These are phyloP conservation scores for Kryptolebias marmoratus DNA, from an alignment of 2,113 vertebrate species.

Conservation along the genomic window DNA sequence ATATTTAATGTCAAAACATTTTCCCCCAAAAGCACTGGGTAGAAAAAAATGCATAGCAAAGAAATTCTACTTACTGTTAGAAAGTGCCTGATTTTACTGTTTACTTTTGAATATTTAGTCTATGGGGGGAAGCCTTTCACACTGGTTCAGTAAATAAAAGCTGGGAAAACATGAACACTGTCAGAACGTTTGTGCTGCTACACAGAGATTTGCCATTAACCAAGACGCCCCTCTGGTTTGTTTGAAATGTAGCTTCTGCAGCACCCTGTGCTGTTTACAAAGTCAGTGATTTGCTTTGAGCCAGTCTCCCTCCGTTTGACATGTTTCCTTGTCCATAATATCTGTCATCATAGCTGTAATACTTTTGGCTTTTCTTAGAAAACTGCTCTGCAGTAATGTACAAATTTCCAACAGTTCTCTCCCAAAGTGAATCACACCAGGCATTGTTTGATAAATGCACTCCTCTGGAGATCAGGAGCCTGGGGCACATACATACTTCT, in stretches of 20 bases:
- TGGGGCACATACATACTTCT: slow-evolving; percentile 49
- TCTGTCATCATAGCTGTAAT: slow-evolving; percentile 29
- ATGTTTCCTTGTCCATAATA: slow-evolving; percentile 22
- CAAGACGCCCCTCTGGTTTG: slow-evolving; percentile 18
- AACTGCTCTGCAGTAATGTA: slow-evolving; percentile 28
- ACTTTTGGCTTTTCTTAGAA: slow-evolving; percentile 7
- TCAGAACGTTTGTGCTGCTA: slow-evolving; percentile 19
- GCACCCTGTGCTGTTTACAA: slow-evolving; percentile 23
- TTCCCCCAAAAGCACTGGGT: slow-evolving; percentile 55
- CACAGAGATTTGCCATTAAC: slow-evolving; percentile 38
- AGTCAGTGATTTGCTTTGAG: slow-evolving; percentile 30
- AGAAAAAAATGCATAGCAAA: slow-evolving; percentile 65
- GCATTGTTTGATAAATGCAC: slow-evolving; percentile 34
- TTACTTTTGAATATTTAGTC: slow-evolving; percentile 74
- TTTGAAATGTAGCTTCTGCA: slow-evolving; percentile 34
- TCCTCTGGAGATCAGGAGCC: slow-evolving; percentile 42
- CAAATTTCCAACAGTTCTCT: slow-evolving; percentile 38
- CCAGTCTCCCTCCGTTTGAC: slow-evolving; percentile 3
- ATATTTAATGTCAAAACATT: slow-evolving; percentile 74
- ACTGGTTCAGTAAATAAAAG: slow-evolving; percentile 55
- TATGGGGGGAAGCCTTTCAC: slow-evolving; percentile 35
- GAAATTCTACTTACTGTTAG: slow-evolving; percentile 47
- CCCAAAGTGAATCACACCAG: slow-evolving; percentile 33
- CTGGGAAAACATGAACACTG: slow-evolving; percentile 30
- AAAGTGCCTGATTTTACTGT: slow-evolving; percentile 71